Evolutionary conservation across 2,888 invertebrate genomes (phyloP), one percentile per base, ranked within the genome.

Genomic region (Heliconius ethilla): DNA sequence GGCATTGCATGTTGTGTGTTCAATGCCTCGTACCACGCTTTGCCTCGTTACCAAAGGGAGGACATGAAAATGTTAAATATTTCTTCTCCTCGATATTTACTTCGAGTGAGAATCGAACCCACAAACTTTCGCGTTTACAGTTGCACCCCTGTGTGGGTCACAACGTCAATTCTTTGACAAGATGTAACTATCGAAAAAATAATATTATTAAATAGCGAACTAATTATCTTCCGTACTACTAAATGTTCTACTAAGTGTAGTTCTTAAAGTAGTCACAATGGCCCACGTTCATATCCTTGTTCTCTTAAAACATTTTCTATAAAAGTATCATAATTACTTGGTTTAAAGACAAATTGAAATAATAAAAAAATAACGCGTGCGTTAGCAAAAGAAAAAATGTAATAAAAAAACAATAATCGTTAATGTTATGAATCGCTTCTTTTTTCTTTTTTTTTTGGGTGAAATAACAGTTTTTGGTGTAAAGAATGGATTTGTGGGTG

Each of bases 331-430:
- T 22, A 51, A 22, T 9, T 51, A 51, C 51, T 51, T 51, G 3
- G 9, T 5, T 29, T 67, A 67, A 40, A n/a, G n/a, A n/a, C 10
- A 37, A 11, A 67, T 6, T 25, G 11, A 69, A 45, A 15, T 25
- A 22, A 62, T 63, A 63, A 63, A 62, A 74, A 27, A 9, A 40
- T 45, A 65, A 70, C 55, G 72, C 72, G 55, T 76, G 76, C 55
- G 45, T 45, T 62, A 63, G 9, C 55, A 22, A 66, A 25, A 66
- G 55, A 22, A 55, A 77, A n/a, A 55, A 51, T 40, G 18, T 9
- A n/a, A 59, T 27, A 72, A 77, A 77, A 65, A 76, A 65, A 67
- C 67, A 5, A 77, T 77, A 62, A 77, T 77, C 77, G 67, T 77
- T 59, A 73, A 73, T 67, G n/a, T 72, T 74, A 74, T 73, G 73